These are phyloP conservation scores for Amphiura filiformis DNA, from an alignment of 35 echinoderm and acorn worm species.

Conservation along the genomic window DNA sequence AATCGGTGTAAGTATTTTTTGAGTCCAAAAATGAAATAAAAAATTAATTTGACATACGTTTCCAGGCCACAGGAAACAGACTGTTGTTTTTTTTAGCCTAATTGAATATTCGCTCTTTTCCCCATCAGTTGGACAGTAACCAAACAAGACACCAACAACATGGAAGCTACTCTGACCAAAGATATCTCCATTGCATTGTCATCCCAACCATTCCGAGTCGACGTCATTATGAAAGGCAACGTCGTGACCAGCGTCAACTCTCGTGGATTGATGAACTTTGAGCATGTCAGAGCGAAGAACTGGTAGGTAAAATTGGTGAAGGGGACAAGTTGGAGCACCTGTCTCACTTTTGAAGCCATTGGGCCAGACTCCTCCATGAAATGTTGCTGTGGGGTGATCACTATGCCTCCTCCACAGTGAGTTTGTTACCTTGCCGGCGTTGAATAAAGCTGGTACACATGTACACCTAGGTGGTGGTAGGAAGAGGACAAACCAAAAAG, in stretches of 20 bases:
- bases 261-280: conserved; percentile 91
- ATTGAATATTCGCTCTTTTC: not conserved
- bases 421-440: no score
- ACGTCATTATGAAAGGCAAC: conserved; percentile 70
- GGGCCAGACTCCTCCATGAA: no score
- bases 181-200: conserved; percentile 62
- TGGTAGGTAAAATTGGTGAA: conserved; percentile 32
- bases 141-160: conserved; percentile 37
- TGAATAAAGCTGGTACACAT: no score
- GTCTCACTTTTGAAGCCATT: not conserved
- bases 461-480: no score
- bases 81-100: not conserved
- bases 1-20: no score
- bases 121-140: conserved; percentile 65
- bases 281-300: conserved; percentile 68
- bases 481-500: no score
- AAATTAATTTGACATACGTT: no score
- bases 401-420: no score
- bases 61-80: no score
- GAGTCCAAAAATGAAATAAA: no score
- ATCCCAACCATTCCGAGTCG: conserved; percentile 73
- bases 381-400: no score
- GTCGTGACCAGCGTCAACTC: conserved; percentile 85
- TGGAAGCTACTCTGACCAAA: conserved; percentile 39
- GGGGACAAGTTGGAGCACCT: not conserved